Conservation (phyloP, 2,888 invertebrate species). For the Philereme vetulata region DNA sequence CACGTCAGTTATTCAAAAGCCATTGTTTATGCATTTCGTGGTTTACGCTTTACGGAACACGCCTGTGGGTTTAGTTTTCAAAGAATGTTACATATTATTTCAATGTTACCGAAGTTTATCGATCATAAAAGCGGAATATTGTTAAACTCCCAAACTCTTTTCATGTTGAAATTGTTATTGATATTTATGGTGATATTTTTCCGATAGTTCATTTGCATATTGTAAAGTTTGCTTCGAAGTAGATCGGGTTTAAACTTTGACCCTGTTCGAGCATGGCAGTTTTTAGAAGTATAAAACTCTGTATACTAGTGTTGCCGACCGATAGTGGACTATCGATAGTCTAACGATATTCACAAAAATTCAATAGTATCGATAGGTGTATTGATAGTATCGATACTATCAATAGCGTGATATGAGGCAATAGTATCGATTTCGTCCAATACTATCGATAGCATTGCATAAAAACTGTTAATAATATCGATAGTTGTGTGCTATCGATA, state of each 20-base stretch:
- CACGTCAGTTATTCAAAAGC: slow-evolving; percentile 73
- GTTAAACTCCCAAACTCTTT: slow-evolving; percentile 18
- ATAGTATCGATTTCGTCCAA: too few species aligned
- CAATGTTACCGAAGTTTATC: slow-evolving; percentile 28
- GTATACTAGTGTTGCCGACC: too few species aligned
- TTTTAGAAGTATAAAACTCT: background rate
- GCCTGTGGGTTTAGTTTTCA: slow-evolving; percentile 45
- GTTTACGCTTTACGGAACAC: slow-evolving; percentile 62
- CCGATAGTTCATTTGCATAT: slow-evolving; percentile 18
- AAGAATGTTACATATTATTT: slow-evolving; percentile 31
- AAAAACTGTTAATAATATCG: too few species aligned
- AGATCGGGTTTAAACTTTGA: slow-evolving; percentile 7
- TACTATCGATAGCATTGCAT: too few species aligned
- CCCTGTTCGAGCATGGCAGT: slow-evolving; percentile 2
- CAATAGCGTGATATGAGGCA: too few species aligned
- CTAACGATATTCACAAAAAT: too few species aligned
- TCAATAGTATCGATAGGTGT: too few species aligned
- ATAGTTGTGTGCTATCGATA: too few species aligned
- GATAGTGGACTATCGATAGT: too few species aligned
- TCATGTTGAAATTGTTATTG: slow-evolving; percentile 22
- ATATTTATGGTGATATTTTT: slow-evolving; percentile 24
- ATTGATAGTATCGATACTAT: too few species aligned
- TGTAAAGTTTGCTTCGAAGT: slow-evolving; percentile 15
- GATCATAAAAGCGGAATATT: slow-evolving; percentile 28
- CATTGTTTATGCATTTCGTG: slow-evolving; percentile 66